Evolutionary conservation across 2,888 invertebrate genomes (phyloP), one percentile per base, ranked within the genome.

Genomic region (Cheilosia vulpina): DNA sequence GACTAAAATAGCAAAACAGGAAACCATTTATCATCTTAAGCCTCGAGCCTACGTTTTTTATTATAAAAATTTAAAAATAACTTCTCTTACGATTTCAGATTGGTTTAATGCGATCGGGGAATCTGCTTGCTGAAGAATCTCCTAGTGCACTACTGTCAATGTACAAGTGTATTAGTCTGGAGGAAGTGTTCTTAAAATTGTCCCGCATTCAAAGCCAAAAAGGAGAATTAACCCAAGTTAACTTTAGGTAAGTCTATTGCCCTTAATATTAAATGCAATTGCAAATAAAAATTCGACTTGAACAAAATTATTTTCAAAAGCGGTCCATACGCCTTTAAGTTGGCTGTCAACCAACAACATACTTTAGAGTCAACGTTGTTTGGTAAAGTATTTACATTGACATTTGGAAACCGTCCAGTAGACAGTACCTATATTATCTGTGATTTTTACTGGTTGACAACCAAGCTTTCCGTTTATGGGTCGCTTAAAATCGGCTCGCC

Each of bases 81-180:
- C 21, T 27, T 2, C 2, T 47, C 19, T 7, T 47, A 7, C 0
- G 11, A 47, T 47, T 47, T 19, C 92, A 98, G 98, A 98, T 98
- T 91, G 98, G 98, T 81, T 93, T 98, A 88, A 98, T 98, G 98
- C 94, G 98, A 87, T 97, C 96, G 90, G 98, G 98, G 0, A 94
- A 96, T 71, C 93, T 98, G 62, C 93, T 98, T 89, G 98, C 98
- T 0, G 98, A 98, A 93, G 96, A 98, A 92, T 96, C 96, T 15
- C 98, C 98, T 0, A 95, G 96, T 87, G 95, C 95, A 15, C 94
- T 98, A 53, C 94, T 98, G 62, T 94, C 96, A 60, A 96, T 96
- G 94, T 97, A 97, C 93, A 95, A 94, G 90, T 97, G 97, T 91
- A 94, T 95, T 85, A 96, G 96, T 15, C 93, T 98, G 6, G 98